A percentile compares a stretch with the other conserved stretches of the same genome.
phyloP scores from a whole-genome alignment of 2,113 vertebrate genomes.

The Tetraodon nigroviridis region DNA sequence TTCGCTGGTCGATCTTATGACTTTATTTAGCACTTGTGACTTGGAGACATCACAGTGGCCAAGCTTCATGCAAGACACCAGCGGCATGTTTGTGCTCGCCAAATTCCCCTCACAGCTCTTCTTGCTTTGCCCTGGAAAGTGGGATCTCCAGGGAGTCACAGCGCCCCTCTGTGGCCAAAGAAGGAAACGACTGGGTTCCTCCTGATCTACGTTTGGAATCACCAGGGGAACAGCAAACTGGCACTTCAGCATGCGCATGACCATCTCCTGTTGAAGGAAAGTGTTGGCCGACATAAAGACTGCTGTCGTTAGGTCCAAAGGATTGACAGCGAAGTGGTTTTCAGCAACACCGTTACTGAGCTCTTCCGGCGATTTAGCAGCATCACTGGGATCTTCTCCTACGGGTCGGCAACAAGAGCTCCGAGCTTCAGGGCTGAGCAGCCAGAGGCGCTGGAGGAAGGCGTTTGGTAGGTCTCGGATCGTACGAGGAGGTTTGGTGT shows the following conservation, averaged over 20 bases:
- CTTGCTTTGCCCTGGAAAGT: slow-evolving; percentile 5
- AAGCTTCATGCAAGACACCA: slow-evolving; percentile 77
- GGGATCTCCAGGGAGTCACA: slow-evolving; percentile 50
- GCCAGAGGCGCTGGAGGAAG: slow-evolving; percentile 67
- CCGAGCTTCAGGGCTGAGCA: slow-evolving; percentile 54
- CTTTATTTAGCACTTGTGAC: slow-evolving; percentile 74
- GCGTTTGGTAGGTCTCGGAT: slow-evolving; percentile 54
- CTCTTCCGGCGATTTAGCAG: slow-evolving; percentile 1
- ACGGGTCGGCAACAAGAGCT: slow-evolving; percentile 38
- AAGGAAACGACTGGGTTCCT: slow-evolving; percentile 64
- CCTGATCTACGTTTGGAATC: slow-evolving; percentile 67
- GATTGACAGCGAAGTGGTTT: slow-evolving; percentile 52
- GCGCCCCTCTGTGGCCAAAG: slow-evolving; percentile 71
- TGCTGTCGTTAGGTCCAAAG: slow-evolving; percentile 76
- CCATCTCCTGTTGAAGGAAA: slow-evolving; percentile 74
- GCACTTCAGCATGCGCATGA: slow-evolving; percentile 72
- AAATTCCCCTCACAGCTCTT: slow-evolving; percentile 53
- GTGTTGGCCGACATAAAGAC: slow-evolving; percentile 72
- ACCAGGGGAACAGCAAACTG: slow-evolving; percentile 78
- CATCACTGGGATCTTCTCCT: slow-evolving; percentile 2
- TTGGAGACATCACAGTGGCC: slow-evolving; percentile 74
- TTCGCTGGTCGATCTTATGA: slow-evolving; percentile 55
- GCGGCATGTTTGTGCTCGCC: slow-evolving; percentile 65
- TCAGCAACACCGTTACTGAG: slow-evolving; percentile 20
- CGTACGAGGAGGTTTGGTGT: slow-evolving; percentile 36